Base-by-base conservation (phyloP, 2,113 vertebrate genomes). In the Brienomyrus brachyistius region DNA sequence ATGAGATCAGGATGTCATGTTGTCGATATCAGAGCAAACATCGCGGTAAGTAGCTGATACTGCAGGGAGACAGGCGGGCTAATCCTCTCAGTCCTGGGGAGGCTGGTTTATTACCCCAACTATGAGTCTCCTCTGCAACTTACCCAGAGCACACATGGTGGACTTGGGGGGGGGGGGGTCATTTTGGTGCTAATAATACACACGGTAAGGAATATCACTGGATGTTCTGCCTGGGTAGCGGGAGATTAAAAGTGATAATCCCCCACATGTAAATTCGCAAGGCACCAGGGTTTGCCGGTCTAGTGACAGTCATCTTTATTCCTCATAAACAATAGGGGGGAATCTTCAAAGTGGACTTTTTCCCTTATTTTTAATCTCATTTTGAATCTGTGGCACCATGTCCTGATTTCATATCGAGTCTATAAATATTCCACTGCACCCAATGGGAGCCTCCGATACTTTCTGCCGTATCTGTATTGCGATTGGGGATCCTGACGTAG, bases 1-100 rank as follows among this genome's bases (percentile, higher is more conserved):
- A 97, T 96, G 96, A 96, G 96, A 97, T 97, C 96, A 95, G 95
- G 91, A 95, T 96, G 94, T 97, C 94, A 96, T 95, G 93, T 94
- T 92, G 93, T 96, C 96, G 94, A 94, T 96, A 96, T 97, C 95
- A 95, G 94, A 95, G 95, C 96, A 96, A 95, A 96, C 95, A 97
- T 94, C 94, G 84, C 87, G 52, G 94, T 92, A 94, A 95, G 93
- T 93, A 91, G 92, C 95, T 95, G 97, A 96, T 96, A 95, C 96
- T 93, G 94, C 93, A 92, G 27, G 94, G 93, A 96, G 95, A 96
- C 96, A 95, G 95, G 95, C 94, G 92, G 94, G 94, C 94, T 97
- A 96, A 97, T 97, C 97, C 97, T 95, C 94, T 93, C 93, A 95
- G 95, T 92, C 94, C 95, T 95, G 94, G 95, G 94, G 94, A 94